These are phyloP conservation scores for Crocodylus rhombifer DNA, from an alignment of 2,797 vertebrate species.

Conservation along the genomic window DNA sequence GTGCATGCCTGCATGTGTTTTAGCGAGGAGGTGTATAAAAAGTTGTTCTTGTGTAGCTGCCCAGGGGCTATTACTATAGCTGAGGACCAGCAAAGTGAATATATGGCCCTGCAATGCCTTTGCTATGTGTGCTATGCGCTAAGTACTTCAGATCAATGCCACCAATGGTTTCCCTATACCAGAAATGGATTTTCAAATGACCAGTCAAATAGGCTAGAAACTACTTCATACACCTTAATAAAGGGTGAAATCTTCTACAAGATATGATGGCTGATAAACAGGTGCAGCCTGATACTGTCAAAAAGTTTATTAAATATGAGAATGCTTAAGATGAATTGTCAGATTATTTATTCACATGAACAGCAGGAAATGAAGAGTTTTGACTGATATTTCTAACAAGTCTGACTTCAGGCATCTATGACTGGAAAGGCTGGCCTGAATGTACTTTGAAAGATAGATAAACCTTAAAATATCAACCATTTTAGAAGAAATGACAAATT, in stretches of 20 bases:
- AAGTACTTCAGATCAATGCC: not conserved
- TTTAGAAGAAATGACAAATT: not conserved
- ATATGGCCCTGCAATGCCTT: not conserved
- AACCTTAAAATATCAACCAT: not conserved
- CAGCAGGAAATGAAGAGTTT: slow-evolving; percentile 10
- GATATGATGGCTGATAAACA: not conserved
- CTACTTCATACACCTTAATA: not conserved
- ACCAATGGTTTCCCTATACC: not conserved
- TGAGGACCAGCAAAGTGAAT: not conserved
- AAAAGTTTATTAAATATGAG: not conserved
- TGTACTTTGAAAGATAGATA: not conserved
- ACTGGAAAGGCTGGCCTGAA: slow-evolving; percentile 11
- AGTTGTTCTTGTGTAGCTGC: not conserved
- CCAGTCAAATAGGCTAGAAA: not conserved
- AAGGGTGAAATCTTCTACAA: not conserved
- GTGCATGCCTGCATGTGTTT: rapidly evolving
- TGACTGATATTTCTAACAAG: not conserved
- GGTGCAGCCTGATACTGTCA: rapidly evolving
- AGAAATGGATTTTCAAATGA: not conserved
- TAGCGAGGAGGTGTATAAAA: not conserved
- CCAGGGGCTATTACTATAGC: too few species aligned
- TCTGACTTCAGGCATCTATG: not conserved
- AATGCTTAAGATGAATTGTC: not conserved
- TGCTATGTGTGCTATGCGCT: not conserved
- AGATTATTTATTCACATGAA: slow-evolving; percentile 29